phyloP scores from a whole-genome alignment of 1,140 invertebrate genomes.

The Pseudomyrmex sp. region DNA sequence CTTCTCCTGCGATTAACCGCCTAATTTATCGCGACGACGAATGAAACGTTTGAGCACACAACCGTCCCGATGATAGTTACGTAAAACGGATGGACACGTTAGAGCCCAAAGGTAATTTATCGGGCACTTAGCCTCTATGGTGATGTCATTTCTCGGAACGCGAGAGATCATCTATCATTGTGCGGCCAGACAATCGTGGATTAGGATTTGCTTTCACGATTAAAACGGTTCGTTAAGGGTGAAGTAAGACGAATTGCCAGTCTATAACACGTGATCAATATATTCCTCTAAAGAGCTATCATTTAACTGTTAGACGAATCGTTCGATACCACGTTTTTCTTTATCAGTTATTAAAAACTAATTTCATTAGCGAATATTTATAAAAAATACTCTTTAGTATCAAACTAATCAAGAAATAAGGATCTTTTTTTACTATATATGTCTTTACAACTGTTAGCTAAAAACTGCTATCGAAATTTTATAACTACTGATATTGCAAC shows the following conservation, averaged over 20 bases:
- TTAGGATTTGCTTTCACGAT: constrained; percentile 49
- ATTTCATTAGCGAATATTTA: background rate
- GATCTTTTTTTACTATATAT: too few species aligned
- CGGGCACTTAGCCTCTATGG: constrained; percentile 47
- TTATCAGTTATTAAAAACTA: too few species aligned
- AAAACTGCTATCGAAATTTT: too few species aligned
- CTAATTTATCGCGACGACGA: constrained; percentile 51
- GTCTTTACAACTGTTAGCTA: too few species aligned
- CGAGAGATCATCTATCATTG: constrained; percentile 51
- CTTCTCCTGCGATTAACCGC: constrained; percentile 35
- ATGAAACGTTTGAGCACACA: constrained; percentile 35
- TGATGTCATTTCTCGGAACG: constrained; percentile 43
- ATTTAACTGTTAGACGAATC: background rate
- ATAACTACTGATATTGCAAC: too few species aligned
- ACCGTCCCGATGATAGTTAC: constrained; percentile 23
- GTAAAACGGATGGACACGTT: constrained; percentile 48
- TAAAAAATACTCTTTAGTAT: background rate
- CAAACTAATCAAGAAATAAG: too few species aligned
- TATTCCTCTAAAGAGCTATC: constrained; percentile 4
- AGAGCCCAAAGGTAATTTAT: constrained; percentile 48
- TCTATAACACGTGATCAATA: constrained; percentile 10
- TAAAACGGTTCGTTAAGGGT: constrained; percentile 40
- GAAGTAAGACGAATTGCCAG: constrained; percentile 50
- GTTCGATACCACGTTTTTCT: background rate
- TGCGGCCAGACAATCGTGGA: constrained; percentile 38